Percentiles rank a stretch among this genome's conserved stretches.
phyloP scores from a whole-genome alignment of 2,888 invertebrate species.

The Halocaridina rubra region DNA sequence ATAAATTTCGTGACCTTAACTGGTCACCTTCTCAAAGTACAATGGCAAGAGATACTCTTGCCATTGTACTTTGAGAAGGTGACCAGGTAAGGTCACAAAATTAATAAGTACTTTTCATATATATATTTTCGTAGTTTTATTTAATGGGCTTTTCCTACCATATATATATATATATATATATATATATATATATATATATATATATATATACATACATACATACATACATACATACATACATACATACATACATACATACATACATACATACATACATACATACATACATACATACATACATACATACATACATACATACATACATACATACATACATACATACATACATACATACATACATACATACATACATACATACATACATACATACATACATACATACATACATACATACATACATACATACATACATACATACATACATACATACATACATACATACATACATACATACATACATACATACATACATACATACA shows the following conservation, averaged over 20 bases:
- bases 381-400: not conserved
- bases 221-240: not conserved
- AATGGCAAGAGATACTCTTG: no score
- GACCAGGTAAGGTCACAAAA: no score
- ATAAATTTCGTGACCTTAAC: no score
- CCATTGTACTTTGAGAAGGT: no score
- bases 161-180: no score
- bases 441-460: not conserved
- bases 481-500: not conserved
- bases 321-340: not conserved
- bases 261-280: not conserved
- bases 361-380: not conserved
- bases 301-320: not conserved
- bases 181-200: conserved; percentile 2
- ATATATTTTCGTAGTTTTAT: no score
- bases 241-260: not conserved
- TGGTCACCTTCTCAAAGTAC: no score
- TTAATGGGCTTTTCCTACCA: no score
- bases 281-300: not conserved
- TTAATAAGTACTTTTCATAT: no score
- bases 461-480: not conserved
- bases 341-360: not conserved
- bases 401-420: not conserved
- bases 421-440: not conserved
- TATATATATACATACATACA: not conserved